phyloP scores from a whole-genome alignment of 2,113 vertebrate genomes.

The Dunckerocampus dactyliophorus region DNA sequence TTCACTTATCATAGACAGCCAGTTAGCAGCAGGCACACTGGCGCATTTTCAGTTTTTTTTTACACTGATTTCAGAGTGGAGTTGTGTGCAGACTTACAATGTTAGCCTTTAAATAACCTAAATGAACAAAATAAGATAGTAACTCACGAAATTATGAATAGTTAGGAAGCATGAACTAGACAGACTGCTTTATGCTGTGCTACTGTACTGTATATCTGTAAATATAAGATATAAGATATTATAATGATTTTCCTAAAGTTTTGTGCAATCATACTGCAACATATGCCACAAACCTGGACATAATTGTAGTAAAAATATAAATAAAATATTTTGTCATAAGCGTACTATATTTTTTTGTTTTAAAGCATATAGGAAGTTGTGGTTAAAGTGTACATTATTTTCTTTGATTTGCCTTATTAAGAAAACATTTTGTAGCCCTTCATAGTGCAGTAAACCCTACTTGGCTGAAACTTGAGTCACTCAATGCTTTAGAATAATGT shows the following conservation, averaged over 20 bases:
- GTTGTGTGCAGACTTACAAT: neutral
- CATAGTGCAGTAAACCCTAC: neutral
- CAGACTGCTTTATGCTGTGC: neutral
- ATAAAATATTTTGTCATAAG: too few species aligned
- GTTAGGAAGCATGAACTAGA: neutral
- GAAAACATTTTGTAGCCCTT: neutral
- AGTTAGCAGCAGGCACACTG: constrained; percentile 3
- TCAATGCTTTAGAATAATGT: neutral
- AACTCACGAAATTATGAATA: neutral
- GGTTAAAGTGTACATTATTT: neutral
- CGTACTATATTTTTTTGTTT: too few species aligned
- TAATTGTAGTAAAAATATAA: too few species aligned
- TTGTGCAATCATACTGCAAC: too few species aligned
- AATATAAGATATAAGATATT: too few species aligned
- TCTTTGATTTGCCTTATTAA: neutral
- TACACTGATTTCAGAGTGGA: neutral
- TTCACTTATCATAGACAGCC: constrained; percentile 16
- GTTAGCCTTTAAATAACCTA: neutral
- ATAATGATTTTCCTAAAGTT: too few species aligned
- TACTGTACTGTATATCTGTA: too few species aligned
- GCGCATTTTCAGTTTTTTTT: too few species aligned
- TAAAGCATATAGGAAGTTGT: too few species aligned
- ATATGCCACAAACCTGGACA: too few species aligned
- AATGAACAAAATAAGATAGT: neutral
- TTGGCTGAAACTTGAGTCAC: neutral